A percentile compares a stretch with the other conserved stretches of the same genome.
phyloP scores from a whole-genome alignment of 37 sponge, comb jelly and placozoan genomes.

The Ephydatia muelleri region DNA sequence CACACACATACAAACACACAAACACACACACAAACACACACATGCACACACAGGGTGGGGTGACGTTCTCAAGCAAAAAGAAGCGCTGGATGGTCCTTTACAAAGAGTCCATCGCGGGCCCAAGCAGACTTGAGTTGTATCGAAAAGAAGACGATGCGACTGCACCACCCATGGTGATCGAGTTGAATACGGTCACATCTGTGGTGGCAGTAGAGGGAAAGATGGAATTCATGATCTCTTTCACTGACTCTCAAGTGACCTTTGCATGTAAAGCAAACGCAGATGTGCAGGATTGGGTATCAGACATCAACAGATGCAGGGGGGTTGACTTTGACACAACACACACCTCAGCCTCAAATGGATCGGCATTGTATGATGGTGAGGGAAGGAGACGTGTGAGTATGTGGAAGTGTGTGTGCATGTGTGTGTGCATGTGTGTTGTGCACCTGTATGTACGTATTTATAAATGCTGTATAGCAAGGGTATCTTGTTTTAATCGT shows the following conservation, averaged over 20 bases:
- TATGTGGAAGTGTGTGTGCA: too few species aligned
- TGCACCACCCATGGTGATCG: slow-evolving; percentile 10
- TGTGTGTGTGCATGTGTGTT: too few species aligned
- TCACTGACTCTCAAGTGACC: slow-evolving; percentile 12
- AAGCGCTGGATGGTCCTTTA: slow-evolving; percentile 54
- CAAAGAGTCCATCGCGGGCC: background rate
- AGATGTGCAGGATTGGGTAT: slow-evolving; percentile 61
- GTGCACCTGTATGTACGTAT: too few species aligned
- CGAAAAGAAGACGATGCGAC: slow-evolving; percentile 36
- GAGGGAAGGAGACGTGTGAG: background rate
- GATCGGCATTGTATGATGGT: background rate
- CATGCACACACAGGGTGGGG: background rate
- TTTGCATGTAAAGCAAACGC: slow-evolving; percentile 53
- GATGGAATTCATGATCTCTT: slow-evolving; percentile 23
- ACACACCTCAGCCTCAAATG: background rate
- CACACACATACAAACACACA: too few species aligned
- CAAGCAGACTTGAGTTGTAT: slow-evolving; percentile 39
- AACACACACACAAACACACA: background rate
- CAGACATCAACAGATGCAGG: slow-evolving; percentile 23
- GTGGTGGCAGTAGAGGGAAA: slow-evolving; percentile 19
- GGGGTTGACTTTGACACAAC: background rate
- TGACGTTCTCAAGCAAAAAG: background rate
- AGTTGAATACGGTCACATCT: slow-evolving; percentile 41
- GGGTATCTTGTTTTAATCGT: too few species aligned
- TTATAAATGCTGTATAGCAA: too few species aligned